Evolutionary conservation across 2,888 invertebrate genomes (phyloP), one percentile per base, ranked within the genome.

Genomic region (Mellilla xanthometata): DNA sequence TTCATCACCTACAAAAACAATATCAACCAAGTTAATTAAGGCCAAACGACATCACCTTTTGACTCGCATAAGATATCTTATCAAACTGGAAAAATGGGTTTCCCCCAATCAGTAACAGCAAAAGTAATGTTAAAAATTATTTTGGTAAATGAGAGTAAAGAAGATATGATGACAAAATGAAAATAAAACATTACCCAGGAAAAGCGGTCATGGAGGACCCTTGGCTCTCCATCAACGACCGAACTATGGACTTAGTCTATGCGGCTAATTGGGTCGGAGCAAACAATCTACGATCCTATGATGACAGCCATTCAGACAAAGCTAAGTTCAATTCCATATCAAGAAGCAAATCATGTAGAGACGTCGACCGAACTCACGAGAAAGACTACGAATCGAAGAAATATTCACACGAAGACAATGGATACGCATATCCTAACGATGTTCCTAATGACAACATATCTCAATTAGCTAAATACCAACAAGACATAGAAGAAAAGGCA

Each of bases 241-340:
- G 91, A 64, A 92, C 93, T 52, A 94, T 94, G 94, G 94, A 94
- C 62, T 91, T 94, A 35, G 91, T 95, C 32, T 96, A 96, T 76
- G 96, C 95, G 64, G 95, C 95, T 22, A 96, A 95, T 72, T 96
- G 96, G 96, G 91, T 94, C 52, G 94, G 95, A 66, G 92, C 94
- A n/a, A 84, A 88, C 51, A 91, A 91, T 69, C 79, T 92, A 35
- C 87, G 87, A 40, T 80, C 74, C 28, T 85, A 78, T 52, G 80
- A 76, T 56, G 86, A 68, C 38, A 69, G 70, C 45, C 68, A 72
- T 30, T 68, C 76, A 15, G 76, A 72, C 32, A 79, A 74, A 51
- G 62, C 61, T 12, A 85, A 83, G 72, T 81, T 82, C 32, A 91
- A 88, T 54, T 78, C 91, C 8, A 82, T 90, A 73, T 86, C 90